Evolutionary conservation across 2,113 vertebrate genomes (phyloP).

Genomic region (Tursiops truncatus): DNA sequence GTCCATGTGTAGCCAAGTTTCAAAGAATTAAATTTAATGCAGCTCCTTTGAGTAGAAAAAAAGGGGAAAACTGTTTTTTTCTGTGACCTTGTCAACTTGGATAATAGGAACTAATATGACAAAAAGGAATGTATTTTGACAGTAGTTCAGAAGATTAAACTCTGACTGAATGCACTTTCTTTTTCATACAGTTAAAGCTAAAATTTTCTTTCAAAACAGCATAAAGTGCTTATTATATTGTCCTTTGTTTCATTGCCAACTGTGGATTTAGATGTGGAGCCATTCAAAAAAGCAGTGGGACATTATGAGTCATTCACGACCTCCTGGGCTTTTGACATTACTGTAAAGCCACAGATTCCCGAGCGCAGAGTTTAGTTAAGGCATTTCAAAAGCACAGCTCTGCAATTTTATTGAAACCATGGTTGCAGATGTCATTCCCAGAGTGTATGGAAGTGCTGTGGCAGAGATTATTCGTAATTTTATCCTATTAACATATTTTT

Average conservation of each 20-base stretch:
- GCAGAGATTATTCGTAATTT: background rate
- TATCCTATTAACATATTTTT: background rate
- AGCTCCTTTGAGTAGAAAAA: background rate
- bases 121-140: conserved; percentile 75
- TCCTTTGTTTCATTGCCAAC: conserved; percentile 84
- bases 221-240: conserved; percentile 78
- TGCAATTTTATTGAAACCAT: conserved; percentile 43
- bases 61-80: conserved; percentile 40
- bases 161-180: conserved; percentile 64
- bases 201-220: conserved; percentile 79
- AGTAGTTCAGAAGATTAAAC: conserved; percentile 72
- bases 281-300: conserved; percentile 82
- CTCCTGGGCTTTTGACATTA: conserved; percentile 80
- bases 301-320: conserved; percentile 78
- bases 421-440: conserved; percentile 56
- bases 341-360: conserved; percentile 53
- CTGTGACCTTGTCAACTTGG: conserved; percentile 68
- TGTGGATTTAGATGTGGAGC: conserved; percentile 79
- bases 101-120: conserved; percentile 50
- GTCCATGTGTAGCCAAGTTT: conserved; percentile 47
- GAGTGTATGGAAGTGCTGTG: background rate
- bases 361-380: conserved; percentile 38
- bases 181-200: conserved; percentile 75
- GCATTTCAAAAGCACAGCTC: conserved; percentile 54
- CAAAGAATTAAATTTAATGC: conserved; percentile 39